Conservation (phyloP, 1,140 invertebrate species). For the Plutomurus gul region DNA sequence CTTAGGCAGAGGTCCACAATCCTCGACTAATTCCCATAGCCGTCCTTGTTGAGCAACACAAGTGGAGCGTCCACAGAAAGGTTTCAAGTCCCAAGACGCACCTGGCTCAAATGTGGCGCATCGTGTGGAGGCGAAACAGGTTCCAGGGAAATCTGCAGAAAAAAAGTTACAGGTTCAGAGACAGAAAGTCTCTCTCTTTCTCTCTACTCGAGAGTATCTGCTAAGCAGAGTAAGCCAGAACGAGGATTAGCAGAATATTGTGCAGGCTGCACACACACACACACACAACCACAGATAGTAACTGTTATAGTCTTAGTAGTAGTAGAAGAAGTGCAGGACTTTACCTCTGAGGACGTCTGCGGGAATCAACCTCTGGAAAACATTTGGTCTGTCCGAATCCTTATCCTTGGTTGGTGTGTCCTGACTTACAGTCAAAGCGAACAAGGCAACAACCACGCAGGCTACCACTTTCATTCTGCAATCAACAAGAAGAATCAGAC, state of each 20-base stretch:
- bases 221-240: not conserved
- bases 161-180: conserved; percentile 20
- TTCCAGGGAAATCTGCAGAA: conserved; percentile 79
- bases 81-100: conserved; percentile 79
- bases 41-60: conserved; percentile 68
- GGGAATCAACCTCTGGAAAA: conserved; percentile 78
- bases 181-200: not conserved
- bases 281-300: too few relatives aligned
- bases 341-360: conserved; percentile 82
- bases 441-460: conserved; percentile 56
- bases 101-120: conserved; percentile 80
- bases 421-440: conserved; percentile 63
- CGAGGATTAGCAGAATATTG: too few relatives aligned
- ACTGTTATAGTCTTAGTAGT: too few relatives aligned
- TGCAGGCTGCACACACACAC: too few relatives aligned
- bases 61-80: conserved; percentile 84
- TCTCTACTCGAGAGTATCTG: too few relatives aligned
- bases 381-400: conserved; percentile 63
- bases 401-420: conserved; percentile 61
- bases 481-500: too few relatives aligned
- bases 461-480: conserved; percentile 58
- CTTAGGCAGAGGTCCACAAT: conserved; percentile 82
- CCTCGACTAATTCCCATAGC: conserved; percentile 78
- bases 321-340: not conserved
- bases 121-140: conserved; percentile 86